These are phyloP conservation scores for Drosophila affinis DNA, from an alignment of 2,888 invertebrate species.

Conservation along the genomic window DNA sequence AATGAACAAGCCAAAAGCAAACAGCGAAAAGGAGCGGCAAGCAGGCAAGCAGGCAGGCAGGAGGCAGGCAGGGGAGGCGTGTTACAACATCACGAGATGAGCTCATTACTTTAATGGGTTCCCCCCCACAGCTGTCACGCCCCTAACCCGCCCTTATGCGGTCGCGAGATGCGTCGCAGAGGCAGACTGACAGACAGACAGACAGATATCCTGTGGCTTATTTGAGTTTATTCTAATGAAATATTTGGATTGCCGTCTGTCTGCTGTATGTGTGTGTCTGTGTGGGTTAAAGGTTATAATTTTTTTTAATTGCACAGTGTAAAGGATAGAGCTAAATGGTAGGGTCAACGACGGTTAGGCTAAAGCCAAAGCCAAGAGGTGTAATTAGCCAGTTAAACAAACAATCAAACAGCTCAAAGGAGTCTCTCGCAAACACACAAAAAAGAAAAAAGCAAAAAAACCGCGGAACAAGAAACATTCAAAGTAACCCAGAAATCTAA, in stretches of 20 bases:
- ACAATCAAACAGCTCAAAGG: conserved; percentile 38
- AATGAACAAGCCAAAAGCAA: conserved; percentile 17
- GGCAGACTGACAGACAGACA: conserved; percentile 8
- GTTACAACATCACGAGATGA: conserved; percentile 64
- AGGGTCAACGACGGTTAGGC: conserved; percentile 19
- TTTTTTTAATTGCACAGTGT: conserved; percentile 61
- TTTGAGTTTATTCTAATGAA: conserved; percentile 61
- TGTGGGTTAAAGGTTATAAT: conserved; percentile 56
- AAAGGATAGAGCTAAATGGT: conserved; percentile 36
- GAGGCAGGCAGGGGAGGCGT: conserved; percentile 4
- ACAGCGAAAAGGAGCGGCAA: conserved; percentile 33
- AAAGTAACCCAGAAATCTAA: conserved; percentile 81
- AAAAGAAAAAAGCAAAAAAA: not conserved
- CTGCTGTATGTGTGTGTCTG: not conserved
- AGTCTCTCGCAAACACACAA: not conserved
- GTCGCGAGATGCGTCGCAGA: conserved; percentile 23
- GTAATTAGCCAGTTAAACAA: conserved; percentile 69
- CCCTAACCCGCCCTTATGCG: conserved; percentile 19
- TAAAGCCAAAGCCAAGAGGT: conserved; percentile 16
- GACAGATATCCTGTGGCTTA: conserved; percentile 39
- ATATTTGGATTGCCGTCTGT: conserved; percentile 34
- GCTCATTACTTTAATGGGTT: conserved; percentile 77
- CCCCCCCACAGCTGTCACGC: conserved; percentile 15
- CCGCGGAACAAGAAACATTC: conserved; percentile 53
- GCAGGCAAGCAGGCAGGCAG: conserved; percentile 5